Percentiles rank a stretch among this genome's conserved stretches.
Evolutionary conservation across 2,888 invertebrate genomes (phyloP).

Genomic region (Leptopilina myrica): DNA sequence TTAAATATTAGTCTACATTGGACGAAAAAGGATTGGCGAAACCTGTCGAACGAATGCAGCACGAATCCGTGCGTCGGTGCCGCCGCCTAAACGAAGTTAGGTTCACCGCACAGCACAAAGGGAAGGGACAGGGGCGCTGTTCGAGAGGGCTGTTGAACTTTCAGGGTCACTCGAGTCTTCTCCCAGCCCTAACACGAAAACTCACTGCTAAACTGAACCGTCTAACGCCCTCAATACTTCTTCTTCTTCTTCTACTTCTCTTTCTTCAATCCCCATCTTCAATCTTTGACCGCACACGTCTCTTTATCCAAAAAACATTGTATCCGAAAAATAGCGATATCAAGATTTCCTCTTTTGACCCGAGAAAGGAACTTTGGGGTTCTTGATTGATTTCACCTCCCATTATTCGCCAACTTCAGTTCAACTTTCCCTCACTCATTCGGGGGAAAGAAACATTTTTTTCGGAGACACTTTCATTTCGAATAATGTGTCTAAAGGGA

Average conservation of each 20-base stretch:
- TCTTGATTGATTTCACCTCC: background rate
- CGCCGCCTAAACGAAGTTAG: slow-evolving; percentile 64
- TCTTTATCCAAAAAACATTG: slow-evolving; percentile 38
- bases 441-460: too few species aligned
- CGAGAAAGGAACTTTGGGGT: background rate
- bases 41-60: slow-evolving; percentile 42
- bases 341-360: slow-evolving; percentile 39
- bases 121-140: slow-evolving; percentile 68
- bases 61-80: slow-evolving; percentile 42
- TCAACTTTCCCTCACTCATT: background rate
- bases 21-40: slow-evolving; percentile 41
- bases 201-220: slow-evolving; percentile 64
- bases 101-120: slow-evolving; percentile 74
- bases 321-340: slow-evolving; percentile 39
- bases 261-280: slow-evolving; percentile 2
- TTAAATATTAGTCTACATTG: slow-evolving; percentile 32
- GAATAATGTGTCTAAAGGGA: too few species aligned
- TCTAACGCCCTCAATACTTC: slow-evolving; percentile 59
- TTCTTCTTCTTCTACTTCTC: background rate
- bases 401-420: background rate
- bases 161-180: slow-evolving; percentile 71
- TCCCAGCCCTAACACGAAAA: slow-evolving; percentile 58
- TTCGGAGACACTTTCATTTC: too few species aligned
- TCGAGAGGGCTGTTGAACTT: slow-evolving; percentile 71
- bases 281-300: slow-evolving; percentile 40